phyloP scores from a whole-genome alignment of 2,113 vertebrate species.

The Orycteropus afer region DNA sequence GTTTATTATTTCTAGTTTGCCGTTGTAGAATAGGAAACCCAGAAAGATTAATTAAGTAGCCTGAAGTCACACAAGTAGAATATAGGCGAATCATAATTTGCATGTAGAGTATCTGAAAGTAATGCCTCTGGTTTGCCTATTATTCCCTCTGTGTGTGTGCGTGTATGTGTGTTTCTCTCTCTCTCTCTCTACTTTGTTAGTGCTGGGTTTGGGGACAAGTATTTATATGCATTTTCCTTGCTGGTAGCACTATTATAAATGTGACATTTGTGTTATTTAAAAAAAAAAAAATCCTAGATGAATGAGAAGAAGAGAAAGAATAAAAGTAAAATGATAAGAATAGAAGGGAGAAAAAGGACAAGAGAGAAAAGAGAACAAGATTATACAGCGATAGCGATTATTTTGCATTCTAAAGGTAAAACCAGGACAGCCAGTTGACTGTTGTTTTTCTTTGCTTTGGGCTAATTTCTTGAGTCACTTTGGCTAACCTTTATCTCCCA shows the following conservation, averaged over 20 bases:
- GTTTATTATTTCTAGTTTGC: not conserved
- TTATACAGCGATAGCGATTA: no score
- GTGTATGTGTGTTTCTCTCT: no score
- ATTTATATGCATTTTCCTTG: not conserved
- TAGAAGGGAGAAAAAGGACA: not conserved
- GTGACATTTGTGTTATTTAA: not conserved
- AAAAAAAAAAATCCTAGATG: not conserved
- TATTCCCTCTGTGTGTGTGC: not conserved
- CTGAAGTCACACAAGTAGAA: not conserved
- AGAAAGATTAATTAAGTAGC: not conserved
- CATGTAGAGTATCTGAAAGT: not conserved
- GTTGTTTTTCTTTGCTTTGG: conserved; percentile 21
- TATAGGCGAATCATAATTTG: not conserved
- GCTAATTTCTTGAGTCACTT: not conserved
- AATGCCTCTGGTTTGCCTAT: not conserved
- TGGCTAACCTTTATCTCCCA: not conserved
- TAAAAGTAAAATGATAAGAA: not conserved
- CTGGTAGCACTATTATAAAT: not conserved
- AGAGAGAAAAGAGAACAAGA: not conserved
- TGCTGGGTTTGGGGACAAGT: no score
- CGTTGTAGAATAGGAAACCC: not conserved
- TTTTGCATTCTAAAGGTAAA: not conserved
- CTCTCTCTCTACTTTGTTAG: no score
- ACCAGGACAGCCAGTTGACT: not conserved
- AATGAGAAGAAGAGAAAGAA: no score